These are phyloP conservation scores for Andrena haemorrhoa DNA, from an alignment of 2,888 invertebrate genomes.

Conservation along the genomic window DNA sequence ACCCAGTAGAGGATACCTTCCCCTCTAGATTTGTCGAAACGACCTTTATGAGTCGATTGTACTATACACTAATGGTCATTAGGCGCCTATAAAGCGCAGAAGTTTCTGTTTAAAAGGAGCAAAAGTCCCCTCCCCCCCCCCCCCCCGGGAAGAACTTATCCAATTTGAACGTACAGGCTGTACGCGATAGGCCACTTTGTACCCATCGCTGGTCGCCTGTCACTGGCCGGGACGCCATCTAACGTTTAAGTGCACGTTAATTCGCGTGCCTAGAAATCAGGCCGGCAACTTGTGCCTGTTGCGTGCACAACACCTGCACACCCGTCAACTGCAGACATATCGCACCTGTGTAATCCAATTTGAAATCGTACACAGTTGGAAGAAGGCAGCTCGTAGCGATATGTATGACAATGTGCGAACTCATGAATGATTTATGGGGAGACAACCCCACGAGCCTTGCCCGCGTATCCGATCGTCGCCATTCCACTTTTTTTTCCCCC, in stretches of 20 bases:
- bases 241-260: conserved; percentile 52
- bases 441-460: conserved; percentile 18
- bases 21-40: neutral
- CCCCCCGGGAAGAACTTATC: neutral
- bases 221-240: conserved; percentile 5
- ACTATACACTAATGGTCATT: too few species aligned
- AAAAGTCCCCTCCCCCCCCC: neutral
- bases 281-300: conserved; percentile 44
- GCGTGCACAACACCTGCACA: conserved; percentile 47
- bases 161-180: neutral
- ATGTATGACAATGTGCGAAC: conserved; percentile 55
- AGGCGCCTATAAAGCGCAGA: neutral
- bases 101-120: neutral
- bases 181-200: neutral
- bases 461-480: conserved; percentile 7
- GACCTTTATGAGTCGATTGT: neutral
- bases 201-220: neutral
- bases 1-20: too few species aligned
- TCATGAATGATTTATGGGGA: conserved; percentile 58
- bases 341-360: conserved; percentile 57
- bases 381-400: conserved; percentile 43
- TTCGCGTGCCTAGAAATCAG: conserved; percentile 63
- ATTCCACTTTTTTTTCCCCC: conserved; percentile 11
- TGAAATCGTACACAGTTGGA: conserved; percentile 41
- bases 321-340: conserved; percentile 43